These are phyloP conservation scores for Tineola bisselliella DNA, from an alignment of 2,888 invertebrate genomes.

Conservation along the genomic window DNA sequence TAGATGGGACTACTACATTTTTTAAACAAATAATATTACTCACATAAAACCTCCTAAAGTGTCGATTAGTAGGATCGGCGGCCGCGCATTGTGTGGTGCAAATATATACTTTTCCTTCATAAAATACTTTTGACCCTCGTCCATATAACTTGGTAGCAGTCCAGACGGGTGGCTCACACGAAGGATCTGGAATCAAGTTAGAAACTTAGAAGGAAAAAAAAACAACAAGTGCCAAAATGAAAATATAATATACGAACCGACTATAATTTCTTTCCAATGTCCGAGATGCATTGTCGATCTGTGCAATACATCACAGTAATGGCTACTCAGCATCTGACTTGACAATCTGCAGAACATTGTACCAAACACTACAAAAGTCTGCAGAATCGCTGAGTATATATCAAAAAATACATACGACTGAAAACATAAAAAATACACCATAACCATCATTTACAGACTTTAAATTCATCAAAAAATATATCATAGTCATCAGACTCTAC, in stretches of 20 bases:
- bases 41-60: neutral
- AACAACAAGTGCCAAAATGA: no score
- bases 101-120: slow-evolving; percentile 18
- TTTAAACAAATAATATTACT: neutral
- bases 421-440: no score
- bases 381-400: slow-evolving; percentile 83
- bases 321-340: slow-evolving; percentile 71
- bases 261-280: slow-evolving; percentile 62
- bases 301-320: slow-evolving; percentile 90
- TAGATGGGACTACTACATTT: no score
- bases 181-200: neutral
- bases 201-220: no score
- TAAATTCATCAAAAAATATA: no score
- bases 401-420: slow-evolving; percentile 81
- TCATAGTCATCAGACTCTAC: no score
- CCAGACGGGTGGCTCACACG: slow-evolving; percentile 39
- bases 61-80: neutral
- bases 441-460: neutral
- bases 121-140: slow-evolving; percentile 43
- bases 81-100: neutral
- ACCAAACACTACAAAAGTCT: slow-evolving; percentile 84
- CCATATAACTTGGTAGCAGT: slow-evolving; percentile 71
- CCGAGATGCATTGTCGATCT: slow-evolving; percentile 91
- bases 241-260: neutral
- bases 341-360: slow-evolving; percentile 84